These are phyloP conservation scores for Eptatretus burgeri DNA, from an alignment of 2,113 vertebrate genomes.

Conservation along the genomic window DNA sequence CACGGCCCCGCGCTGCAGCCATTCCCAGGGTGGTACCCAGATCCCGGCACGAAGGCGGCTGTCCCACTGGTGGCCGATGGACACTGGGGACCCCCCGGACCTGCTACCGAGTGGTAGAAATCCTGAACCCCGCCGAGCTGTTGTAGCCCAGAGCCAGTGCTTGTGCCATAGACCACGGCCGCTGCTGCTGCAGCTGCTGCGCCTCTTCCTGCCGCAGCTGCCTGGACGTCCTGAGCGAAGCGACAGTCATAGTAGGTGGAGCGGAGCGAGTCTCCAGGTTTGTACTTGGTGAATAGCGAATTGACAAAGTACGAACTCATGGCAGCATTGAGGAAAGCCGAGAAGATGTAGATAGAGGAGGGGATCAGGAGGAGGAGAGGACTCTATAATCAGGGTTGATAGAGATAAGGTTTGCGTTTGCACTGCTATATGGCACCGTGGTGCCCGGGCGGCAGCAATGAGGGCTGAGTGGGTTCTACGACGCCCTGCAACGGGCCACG, in stretches of 20 bases:
- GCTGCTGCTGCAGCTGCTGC: constrained; percentile 35
- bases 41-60: constrained; percentile 23
- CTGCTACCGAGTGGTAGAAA: constrained; percentile 78
- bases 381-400: too few relatives aligned
- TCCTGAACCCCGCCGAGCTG: constrained; percentile 86
- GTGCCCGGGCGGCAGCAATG: too few relatives aligned
- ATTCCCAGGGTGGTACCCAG: too few relatives aligned
- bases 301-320: constrained; percentile 99
- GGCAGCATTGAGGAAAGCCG: too few relatives aligned
- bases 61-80: constrained; percentile 75
- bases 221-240: constrained; percentile 56
- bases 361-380: too few relatives aligned
- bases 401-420: too few relatives aligned
- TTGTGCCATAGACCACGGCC: constrained; percentile 84
- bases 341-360: too few relatives aligned
- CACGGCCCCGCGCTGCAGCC: constrained; percentile 45
- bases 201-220: too few relatives aligned
- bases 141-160: constrained; percentile 76
- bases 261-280: constrained; percentile 82
- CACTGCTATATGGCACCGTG: too few relatives aligned
- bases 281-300: constrained; percentile 98
- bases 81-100: constrained; percentile 30
- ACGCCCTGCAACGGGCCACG: too few relatives aligned
- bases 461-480: too few relatives aligned
- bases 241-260: constrained; percentile 96